Evolutionary conservation across 2,888 invertebrate species (phyloP).

Genomic region (Sinohyriopsis cumingii): DNA sequence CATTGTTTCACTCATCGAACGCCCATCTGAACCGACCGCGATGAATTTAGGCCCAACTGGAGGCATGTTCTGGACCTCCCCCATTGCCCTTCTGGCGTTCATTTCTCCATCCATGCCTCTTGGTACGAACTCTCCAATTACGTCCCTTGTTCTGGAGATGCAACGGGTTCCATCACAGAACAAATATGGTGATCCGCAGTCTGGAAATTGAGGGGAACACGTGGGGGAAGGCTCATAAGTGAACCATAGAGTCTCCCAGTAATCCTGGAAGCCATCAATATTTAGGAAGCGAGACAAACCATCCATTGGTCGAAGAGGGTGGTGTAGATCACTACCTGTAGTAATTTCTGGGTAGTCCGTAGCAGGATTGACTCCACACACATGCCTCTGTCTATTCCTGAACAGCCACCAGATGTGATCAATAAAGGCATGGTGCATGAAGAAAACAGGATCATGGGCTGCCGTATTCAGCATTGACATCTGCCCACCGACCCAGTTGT

Average conservation of each 20-base stretch:
- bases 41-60: too few relatives aligned
- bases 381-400: constrained; percentile 9
- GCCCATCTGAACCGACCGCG: too few relatives aligned
- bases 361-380: constrained; percentile 15
- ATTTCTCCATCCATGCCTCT: too few relatives aligned
- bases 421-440: constrained; percentile 49
- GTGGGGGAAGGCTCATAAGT: constrained; percentile 34
- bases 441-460: constrained; percentile 46
- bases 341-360: constrained; percentile 22
- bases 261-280: constrained; percentile 28
- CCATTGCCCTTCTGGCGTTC: too few relatives aligned
- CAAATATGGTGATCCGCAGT: constrained; percentile 31
- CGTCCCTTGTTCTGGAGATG: neutral
- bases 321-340: constrained; percentile 9
- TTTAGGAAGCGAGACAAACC: constrained; percentile 26
- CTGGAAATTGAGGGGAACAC: constrained; percentile 23
- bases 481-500: constrained; percentile 43
- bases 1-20: neutral
- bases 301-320: constrained; percentile 20
- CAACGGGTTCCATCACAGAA: neutral
- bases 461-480: constrained; percentile 38
- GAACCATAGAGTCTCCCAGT: constrained; percentile 19
- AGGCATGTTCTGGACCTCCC: too few relatives aligned
- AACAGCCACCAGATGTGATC: constrained; percentile 52
- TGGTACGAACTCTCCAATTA: too few relatives aligned